Conservation (phyloP, 2,888 invertebrate genomes). For the Drosophila macrospina region DNA sequence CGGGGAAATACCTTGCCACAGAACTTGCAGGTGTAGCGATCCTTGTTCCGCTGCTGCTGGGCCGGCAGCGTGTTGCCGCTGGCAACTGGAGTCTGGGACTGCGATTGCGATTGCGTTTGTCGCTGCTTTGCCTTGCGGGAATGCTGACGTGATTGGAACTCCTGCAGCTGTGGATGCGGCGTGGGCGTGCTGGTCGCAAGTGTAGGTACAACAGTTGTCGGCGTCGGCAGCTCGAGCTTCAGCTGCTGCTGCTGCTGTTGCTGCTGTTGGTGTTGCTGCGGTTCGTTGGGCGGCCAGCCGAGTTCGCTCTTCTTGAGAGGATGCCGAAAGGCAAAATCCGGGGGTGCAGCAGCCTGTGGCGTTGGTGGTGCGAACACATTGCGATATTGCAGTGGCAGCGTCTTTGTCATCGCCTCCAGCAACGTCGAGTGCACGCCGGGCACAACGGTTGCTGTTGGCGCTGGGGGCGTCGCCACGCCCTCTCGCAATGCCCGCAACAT, state of each 20-base stretch:
- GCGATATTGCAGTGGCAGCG: slow-evolving; percentile 88
- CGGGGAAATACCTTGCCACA: slow-evolving; percentile 99
- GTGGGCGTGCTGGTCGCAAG: slow-evolving; percentile 47
- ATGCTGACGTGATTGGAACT: slow-evolving; percentile 68
- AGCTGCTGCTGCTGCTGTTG: slow-evolving; percentile 49
- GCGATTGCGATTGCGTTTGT: slow-evolving; percentile 32
- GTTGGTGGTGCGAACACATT: slow-evolving; percentile 85
- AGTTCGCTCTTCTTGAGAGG: slow-evolving; percentile 80
- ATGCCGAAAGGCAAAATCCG: slow-evolving; percentile 88
- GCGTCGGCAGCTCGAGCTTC: slow-evolving; percentile 47
- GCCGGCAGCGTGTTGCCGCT: slow-evolving; percentile 62
- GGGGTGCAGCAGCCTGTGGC: slow-evolving; percentile 36
- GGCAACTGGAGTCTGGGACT: not conserved
- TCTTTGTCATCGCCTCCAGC: slow-evolving; percentile 90
- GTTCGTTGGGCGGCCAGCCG: slow-evolving; percentile 52
- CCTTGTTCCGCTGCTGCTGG: slow-evolving; percentile 88
- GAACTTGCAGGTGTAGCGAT: slow-evolving; percentile 98
- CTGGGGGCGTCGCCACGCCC: slow-evolving; percentile 60
- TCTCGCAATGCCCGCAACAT: slow-evolving; percentile 71
- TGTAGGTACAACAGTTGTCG: slow-evolving; percentile 36
- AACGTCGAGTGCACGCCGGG: slow-evolving; percentile 89
- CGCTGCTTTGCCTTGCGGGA: slow-evolving; percentile 67
- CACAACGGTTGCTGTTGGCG: slow-evolving; percentile 80
- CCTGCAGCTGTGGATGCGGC: slow-evolving; percentile 68
- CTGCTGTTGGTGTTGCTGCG: slow-evolving; percentile 16